A percentile compares a stretch with the other conserved stretches of the same genome.
Conservation (phyloP, 2,113 vertebrate genomes). For the Turnix velox region DNA sequence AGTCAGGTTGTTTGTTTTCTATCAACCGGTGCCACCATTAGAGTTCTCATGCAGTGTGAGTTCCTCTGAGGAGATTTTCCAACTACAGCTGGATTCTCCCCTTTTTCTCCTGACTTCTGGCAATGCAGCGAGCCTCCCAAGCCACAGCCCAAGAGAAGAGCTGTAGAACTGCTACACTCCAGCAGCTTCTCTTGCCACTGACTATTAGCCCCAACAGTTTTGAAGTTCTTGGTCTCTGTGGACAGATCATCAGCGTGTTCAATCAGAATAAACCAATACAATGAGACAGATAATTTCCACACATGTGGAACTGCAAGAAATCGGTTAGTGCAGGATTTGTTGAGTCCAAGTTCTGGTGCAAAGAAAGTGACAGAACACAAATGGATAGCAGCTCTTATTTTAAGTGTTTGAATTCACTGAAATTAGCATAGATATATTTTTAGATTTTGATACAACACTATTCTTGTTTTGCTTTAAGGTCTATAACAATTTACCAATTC, state of each 20-base stretch:
- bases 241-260: background rate
- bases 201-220: background rate
- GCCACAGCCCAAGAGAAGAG: background rate
- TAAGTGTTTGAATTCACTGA: background rate
- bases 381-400: background rate
- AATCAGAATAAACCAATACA: background rate
- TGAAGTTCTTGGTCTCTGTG: background rate
- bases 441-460: background rate
- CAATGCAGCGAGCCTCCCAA: background rate
- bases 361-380: background rate
- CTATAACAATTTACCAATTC: background rate
- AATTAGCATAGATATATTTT: background rate
- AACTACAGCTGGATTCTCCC: background rate
- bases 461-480: background rate
- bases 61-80: background rate
- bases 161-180: background rate
- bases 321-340: background rate
- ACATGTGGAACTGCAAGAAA: background rate
- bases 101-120: background rate
- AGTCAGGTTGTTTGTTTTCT: background rate
- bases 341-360: background rate
- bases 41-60: background rate
- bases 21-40: background rate
- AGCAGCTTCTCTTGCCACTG: background rate
- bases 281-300: background rate